Evolutionary conservation across 2,113 vertebrate genomes (phyloP).

Genomic region (Lycocorax pyrrhopterus): DNA sequence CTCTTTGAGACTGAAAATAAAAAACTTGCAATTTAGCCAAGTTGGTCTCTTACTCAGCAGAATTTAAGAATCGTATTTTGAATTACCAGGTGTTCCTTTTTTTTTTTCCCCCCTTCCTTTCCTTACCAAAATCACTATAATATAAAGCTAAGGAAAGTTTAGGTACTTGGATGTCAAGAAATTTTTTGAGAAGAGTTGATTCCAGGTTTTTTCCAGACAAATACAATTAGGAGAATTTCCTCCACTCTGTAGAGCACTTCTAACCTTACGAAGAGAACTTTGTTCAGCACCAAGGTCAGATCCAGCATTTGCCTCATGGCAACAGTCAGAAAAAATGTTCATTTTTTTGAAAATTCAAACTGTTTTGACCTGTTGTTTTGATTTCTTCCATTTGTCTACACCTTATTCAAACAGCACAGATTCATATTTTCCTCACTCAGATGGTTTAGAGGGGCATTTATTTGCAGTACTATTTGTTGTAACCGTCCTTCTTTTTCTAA

Average conservation of each 20-base stretch:
- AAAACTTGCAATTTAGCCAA: neutral
- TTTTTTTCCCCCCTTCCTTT: accelerated
- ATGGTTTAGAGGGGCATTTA: accelerated
- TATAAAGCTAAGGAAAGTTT: neutral
- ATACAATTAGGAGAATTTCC: neutral
- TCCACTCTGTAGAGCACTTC: neutral
- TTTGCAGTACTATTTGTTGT: neutral
- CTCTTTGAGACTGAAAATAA: neutral
- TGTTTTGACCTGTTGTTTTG: accelerated
- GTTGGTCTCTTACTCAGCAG: neutral
- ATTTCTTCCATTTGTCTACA: neutral
- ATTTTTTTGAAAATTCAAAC: neutral
- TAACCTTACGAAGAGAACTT: neutral
- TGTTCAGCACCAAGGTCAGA: neutral
- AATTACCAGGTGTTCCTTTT: accelerated
- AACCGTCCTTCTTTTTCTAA: neutral
- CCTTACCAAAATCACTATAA: neutral
- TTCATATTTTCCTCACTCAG: neutral
- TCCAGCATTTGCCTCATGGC: neutral
- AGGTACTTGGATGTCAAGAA: neutral
- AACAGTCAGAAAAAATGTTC: neutral
- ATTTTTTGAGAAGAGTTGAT: neutral
- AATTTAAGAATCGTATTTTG: neutral
- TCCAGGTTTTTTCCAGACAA: neutral
- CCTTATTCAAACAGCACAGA: neutral